Conservation (phyloP, 2,113 vertebrate genomes). For the Malurus alboscapulatus region DNA sequence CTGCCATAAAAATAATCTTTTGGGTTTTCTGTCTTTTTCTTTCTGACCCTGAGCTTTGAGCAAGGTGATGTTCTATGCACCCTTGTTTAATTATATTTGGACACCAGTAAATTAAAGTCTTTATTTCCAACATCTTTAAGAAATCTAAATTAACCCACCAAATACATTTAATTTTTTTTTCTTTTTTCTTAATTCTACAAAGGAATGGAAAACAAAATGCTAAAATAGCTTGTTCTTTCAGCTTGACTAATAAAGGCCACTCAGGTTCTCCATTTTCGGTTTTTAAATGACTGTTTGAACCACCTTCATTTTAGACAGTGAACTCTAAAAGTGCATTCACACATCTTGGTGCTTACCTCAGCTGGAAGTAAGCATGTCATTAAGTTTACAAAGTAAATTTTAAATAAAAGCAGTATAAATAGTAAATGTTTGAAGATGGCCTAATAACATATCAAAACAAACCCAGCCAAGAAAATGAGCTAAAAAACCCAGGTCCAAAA, state of each 20-base stretch:
- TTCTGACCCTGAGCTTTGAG: background rate
- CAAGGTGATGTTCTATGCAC: background rate
- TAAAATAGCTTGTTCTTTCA: background rate
- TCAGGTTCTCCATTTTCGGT: background rate
- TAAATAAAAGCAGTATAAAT: background rate
- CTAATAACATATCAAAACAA: background rate
- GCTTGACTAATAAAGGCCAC: background rate
- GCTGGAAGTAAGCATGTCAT: background rate
- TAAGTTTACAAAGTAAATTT: background rate
- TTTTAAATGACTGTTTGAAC: background rate
- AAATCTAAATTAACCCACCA: background rate
- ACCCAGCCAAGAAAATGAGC: fast-evolving
- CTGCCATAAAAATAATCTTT: background rate
- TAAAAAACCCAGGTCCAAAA: background rate
- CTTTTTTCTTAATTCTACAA: background rate
- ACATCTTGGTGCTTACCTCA: background rate
- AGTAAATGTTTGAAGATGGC: background rate
- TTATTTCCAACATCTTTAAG: background rate
- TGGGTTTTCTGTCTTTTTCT: fast-evolving
- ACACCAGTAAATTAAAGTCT: background rate
- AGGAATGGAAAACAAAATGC: background rate
- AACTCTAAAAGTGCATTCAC: background rate
- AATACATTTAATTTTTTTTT: background rate
- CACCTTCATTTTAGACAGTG: background rate
- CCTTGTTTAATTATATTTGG: background rate